Evolutionary conservation across 2,888 invertebrate genomes (phyloP).

Genomic region (Callyntrura guangdongensis): DNA sequence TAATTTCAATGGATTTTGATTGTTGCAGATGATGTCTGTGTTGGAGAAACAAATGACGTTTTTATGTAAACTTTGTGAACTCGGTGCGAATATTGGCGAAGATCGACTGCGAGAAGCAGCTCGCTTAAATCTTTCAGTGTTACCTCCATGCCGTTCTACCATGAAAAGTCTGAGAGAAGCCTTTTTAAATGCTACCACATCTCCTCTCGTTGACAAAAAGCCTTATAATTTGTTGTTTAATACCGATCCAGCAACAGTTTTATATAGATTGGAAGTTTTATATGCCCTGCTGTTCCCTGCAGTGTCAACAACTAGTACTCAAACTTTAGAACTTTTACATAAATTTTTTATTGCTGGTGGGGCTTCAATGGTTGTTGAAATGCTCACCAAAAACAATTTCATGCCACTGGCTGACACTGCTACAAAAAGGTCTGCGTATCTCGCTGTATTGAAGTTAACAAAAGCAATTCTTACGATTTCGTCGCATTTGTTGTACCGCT

Average conservation of each 20-base stretch:
- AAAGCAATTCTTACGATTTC: slow-evolving; percentile 96
- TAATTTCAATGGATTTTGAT: neutral
- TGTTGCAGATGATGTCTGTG: slow-evolving; percentile 91
- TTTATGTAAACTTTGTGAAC: slow-evolving; percentile 91
- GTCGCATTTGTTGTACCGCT: slow-evolving; percentile 91
- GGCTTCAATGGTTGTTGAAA: slow-evolving; percentile 90
- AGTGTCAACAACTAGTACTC: slow-evolving; percentile 90
- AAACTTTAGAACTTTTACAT: slow-evolving; percentile 85
- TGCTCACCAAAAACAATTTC: slow-evolving; percentile 94
- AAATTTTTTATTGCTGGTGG: slow-evolving; percentile 87
- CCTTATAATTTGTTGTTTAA: slow-evolving; percentile 83
- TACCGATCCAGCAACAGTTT: slow-evolving; percentile 87
- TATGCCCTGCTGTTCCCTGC: slow-evolving; percentile 98
- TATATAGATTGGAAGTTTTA: slow-evolving; percentile 92
- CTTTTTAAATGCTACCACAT: slow-evolving; percentile 86
- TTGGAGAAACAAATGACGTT: slow-evolving; percentile 83
- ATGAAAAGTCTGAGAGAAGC: slow-evolving; percentile 88
- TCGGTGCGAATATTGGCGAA: slow-evolving; percentile 94
- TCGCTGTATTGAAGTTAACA: slow-evolving; percentile 94
- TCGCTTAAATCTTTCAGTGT: slow-evolving; percentile 91
- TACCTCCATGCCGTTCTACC: slow-evolving; percentile 91
- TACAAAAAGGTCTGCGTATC: slow-evolving; percentile 93
- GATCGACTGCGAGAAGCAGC: slow-evolving; percentile 94
- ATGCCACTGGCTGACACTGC: slow-evolving; percentile 92
- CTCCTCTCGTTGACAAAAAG: slow-evolving; percentile 80